These are phyloP conservation scores for Corydoras sp. DNA, from an alignment of 2,113 vertebrate species.

Conservation along the genomic window DNA sequence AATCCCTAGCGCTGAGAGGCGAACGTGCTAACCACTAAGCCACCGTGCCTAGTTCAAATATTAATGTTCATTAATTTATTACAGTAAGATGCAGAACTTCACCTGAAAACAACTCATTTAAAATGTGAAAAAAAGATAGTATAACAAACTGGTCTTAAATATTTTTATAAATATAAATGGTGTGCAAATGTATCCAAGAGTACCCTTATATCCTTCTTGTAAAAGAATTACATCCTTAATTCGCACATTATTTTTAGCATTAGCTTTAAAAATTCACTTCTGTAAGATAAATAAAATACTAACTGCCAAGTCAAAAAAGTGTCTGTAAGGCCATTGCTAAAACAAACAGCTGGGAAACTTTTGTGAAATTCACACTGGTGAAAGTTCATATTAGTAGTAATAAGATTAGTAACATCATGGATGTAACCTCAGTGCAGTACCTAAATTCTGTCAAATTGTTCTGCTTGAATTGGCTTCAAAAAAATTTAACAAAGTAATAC, in stretches of 20 bases:
- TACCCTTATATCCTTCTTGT: constrained; percentile 24
- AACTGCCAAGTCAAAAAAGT: constrained; percentile 21
- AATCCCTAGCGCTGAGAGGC: too few relatives aligned
- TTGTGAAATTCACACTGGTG: not conserved
- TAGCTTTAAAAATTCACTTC: constrained; percentile 8
- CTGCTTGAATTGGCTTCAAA: constrained; percentile 13
- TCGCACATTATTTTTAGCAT: constrained; percentile 8
- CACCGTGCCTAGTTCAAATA: too few relatives aligned
- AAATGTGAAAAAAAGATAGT: constrained; percentile 16
- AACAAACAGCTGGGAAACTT: constrained; percentile 17
- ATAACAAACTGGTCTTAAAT: constrained; percentile 13
- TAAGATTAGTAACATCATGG: constrained; percentile 40
- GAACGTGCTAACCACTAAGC: too few relatives aligned
- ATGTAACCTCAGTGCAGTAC: constrained; percentile 31
- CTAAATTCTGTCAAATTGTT: constrained; percentile 16
- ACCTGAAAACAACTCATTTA: constrained; percentile 6
- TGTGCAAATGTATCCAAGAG: constrained; percentile 40
- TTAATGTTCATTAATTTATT: too few relatives aligned
- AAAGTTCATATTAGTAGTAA: constrained; percentile 20
- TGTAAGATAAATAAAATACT: constrained; percentile 19
- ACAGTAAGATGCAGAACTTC: not conserved
- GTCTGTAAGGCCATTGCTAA: constrained; percentile 15
- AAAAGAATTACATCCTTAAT: constrained; percentile 10
- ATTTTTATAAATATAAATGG: constrained; percentile 31
- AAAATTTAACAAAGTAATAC: constrained; percentile 21